Base-by-base conservation (phyloP, 2,113 vertebrate species). In the Opisthocomus hoazin region DNA sequence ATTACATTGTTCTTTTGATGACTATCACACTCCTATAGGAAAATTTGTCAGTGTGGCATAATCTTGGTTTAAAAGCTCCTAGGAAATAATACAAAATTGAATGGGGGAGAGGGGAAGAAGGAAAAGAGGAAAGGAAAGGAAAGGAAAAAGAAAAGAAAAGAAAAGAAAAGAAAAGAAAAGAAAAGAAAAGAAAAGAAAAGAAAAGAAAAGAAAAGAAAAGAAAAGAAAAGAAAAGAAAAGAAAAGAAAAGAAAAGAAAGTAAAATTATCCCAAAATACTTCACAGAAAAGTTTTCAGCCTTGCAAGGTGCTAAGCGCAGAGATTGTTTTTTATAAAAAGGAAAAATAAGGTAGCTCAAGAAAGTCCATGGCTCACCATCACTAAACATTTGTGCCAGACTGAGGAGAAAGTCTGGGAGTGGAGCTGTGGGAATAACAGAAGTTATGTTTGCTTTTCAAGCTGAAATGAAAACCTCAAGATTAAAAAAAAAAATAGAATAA, bases 1-100 rank as follows among this genome's bases (percentile, higher is more conserved):
- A 94, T 90, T 41, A 50, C 56, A 66, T 65, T 92, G 66, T 94
- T 96, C 48, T 91, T 65, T 63, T 94, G 82, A 97, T 82, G 64
- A 76, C 57, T 90, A 89, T 95, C 90, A 75, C 53, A 51, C 12
- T 88, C 57, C 29, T 94, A 37, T 50, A 84, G 81, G 76, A 95
- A 94, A 84, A 96, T 93, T 60, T 78, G 46, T 41, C 93, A 89
- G n/a, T 82, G 18, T 57, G 61, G n/a, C 78, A 81, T 94, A 88
- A 77, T 82, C 54, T 64, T 78, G 19, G 27, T 63, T 94, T 91
- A 70, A 60, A 93, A 94, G 30, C 45, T 85, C 50, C 19, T 81
- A 45, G 30, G 88, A 91, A 78, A 84, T 43, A 86, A 63, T 46
- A 51, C 5, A 70, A 68, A 71, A 75, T n/a, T 51, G 27, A 93